phyloP scores from a whole-genome alignment of 2,113 vertebrate genomes.

The Corythaeola cristata region DNA sequence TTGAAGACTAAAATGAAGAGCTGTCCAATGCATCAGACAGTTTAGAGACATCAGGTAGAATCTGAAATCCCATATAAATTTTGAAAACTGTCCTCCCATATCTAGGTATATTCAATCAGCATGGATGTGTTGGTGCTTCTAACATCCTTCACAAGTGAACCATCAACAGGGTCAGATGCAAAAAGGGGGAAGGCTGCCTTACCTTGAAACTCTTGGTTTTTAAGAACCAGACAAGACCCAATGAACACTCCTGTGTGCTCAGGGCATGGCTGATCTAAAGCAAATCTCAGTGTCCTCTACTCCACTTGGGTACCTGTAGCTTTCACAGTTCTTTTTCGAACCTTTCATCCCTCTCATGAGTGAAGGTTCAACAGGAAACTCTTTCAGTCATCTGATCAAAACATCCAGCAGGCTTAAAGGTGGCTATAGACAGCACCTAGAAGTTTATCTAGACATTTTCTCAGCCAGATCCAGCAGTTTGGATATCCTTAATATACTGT shows the following conservation, averaged over 20 bases:
- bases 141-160: neutral
- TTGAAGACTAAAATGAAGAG: neutral
- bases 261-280: neutral
- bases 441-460: neutral
- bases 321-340: neutral
- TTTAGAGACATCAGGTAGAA: neutral
- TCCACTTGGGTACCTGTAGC: fast-evolving
- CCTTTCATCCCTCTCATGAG: neutral
- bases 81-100: neutral
- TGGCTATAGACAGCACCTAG: neutral
- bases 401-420: neutral
- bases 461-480: neutral
- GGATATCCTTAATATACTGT: neutral
- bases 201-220: neutral
- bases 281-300: neutral
- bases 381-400: neutral
- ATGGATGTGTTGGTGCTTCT: neutral
- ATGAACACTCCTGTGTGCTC: neutral
- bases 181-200: neutral
- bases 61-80: neutral
- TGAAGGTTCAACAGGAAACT: neutral
- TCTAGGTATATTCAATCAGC: neutral
- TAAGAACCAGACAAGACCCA: neutral
- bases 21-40: neutral
- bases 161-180: neutral